Percentiles rank a stretch among this genome's conserved stretches.
phyloP scores from a whole-genome alignment of 2,888 invertebrate species.

The Parthenolecanium corni region DNA sequence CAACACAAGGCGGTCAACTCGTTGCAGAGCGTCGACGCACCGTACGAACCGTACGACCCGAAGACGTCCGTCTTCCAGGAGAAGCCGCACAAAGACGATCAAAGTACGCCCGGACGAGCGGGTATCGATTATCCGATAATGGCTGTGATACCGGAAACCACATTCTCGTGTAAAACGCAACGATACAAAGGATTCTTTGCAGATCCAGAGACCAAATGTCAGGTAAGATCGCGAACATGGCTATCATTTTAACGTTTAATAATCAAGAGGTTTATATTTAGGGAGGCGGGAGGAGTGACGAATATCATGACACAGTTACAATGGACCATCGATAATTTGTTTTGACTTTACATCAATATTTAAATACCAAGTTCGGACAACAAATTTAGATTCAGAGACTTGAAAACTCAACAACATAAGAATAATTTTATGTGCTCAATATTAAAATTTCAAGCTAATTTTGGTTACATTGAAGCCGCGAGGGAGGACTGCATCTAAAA shows the following conservation, averaged over 20 bases:
- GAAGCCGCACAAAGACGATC: conserved; percentile 32
- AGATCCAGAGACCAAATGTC: conserved; percentile 74
- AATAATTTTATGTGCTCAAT: no score
- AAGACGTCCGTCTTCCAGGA: background rate
- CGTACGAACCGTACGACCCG: conserved; percentile 15
- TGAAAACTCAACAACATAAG: no score
- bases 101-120: conserved; percentile 46
- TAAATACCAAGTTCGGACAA: no score
- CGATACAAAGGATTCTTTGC: conserved; percentile 84
- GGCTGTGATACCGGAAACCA: conserved; percentile 60
- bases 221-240: conserved; percentile 48
- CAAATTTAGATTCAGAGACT: no score
- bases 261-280: no score
- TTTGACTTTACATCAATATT: no score
- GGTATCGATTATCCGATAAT: conserved; percentile 72
- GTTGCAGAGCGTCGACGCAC: conserved; percentile 19
- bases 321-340: no score
- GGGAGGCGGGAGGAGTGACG: no score
- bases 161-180: conserved; percentile 70
- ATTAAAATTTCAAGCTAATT: no score
- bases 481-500: no score
- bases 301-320: no score
- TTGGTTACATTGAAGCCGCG: no score
- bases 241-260: background rate
- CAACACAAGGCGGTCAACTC: conserved; percentile 20